Evolutionary conservation across 2,888 invertebrate species (phyloP), one percentile per base, ranked within the genome.

Genomic region (Scaptomyza polygonia): DNA sequence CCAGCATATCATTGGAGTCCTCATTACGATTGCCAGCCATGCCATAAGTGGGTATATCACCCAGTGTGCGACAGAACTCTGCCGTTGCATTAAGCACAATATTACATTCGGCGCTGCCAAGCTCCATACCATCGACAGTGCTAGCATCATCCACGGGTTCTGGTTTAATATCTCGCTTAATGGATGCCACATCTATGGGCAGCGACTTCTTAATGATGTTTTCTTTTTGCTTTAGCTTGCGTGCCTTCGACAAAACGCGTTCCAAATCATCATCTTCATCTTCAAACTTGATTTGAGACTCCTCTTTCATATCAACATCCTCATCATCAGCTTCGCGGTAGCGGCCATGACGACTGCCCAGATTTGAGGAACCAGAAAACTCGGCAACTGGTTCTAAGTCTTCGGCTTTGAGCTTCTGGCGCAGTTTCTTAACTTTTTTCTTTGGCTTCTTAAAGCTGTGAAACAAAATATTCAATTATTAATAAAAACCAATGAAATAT

Each of bases 21-120:
- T 96, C 96, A 88, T 97, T 97, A 32, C 97, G 93, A 92, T 98
- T 97, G 32, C 97, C 97, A 18, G 97, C 95, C 91, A 95, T 95
- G 14, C 97, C 98, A 90, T 98, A 98, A 0, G 98, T 98, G 59
- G 98, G 98, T 86, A 98, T 98, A 90, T 98, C 98, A 1, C 98
- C 98, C 7, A 99, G 93, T 45, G 98, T 97, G 84, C 98, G 95
- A 90, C 99, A 99, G 93, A 99, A 99, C 93, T 99, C 99, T 0
- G 98, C 98, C 0, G 98, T 98, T 1, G 97, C 95, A 93, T 99
- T 98, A 57, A 99, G 92, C 61, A 96, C 94, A 88, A 98, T 98
- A 77, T 94, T 93, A 3, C 92, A 93, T 52, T 93, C 88, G 6
- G 74, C 70, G 0, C 77, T 71, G 62, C 73, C 79, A 0, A 74